These are phyloP conservation scores for Phallusia fumigata DNA, from an alignment of 23 tunicate genomes.

Conservation along the genomic window DNA sequence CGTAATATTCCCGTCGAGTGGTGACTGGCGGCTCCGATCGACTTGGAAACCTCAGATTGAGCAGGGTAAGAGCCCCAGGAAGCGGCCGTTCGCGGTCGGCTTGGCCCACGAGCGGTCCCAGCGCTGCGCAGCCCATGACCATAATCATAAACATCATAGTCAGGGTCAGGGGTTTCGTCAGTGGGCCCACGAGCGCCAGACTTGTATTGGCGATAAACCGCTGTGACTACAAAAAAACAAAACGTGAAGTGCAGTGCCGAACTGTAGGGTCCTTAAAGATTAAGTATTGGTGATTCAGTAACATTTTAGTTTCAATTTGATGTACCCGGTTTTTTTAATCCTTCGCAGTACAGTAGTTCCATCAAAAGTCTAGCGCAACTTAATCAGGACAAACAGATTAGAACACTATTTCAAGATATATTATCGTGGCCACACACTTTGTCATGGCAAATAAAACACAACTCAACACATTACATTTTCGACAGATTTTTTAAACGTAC, in stretches of 20 bases:
- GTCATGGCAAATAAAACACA: too few relatives aligned
- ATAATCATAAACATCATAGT: background rate
- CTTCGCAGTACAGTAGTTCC: too few relatives aligned
- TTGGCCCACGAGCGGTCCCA: constrained; percentile 29
- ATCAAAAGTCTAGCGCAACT: too few relatives aligned
- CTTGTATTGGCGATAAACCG: constrained; percentile 26
- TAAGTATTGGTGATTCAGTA: too few relatives aligned
- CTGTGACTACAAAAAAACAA: background rate
- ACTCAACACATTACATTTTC: too few relatives aligned
- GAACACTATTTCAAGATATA: too few relatives aligned
- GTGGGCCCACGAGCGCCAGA: background rate
- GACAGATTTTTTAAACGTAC: background rate
- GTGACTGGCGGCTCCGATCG: constrained; percentile 67
- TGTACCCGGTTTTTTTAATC: too few relatives aligned
- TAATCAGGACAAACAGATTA: too few relatives aligned
- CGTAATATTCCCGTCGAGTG: constrained; percentile 46
- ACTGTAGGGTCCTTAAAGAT: too few relatives aligned
- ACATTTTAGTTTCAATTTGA: too few relatives aligned
- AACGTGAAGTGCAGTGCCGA: background rate
- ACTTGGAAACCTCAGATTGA: constrained; percentile 47
- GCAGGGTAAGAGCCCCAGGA: constrained; percentile 65
- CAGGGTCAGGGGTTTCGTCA: background rate
- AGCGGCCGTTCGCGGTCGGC: constrained; percentile 63
- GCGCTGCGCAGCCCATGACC: constrained; percentile 29
- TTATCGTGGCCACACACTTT: too few relatives aligned